phyloP scores from a whole-genome alignment of 2,797 vertebrate species.

The Manis pentadactyla region DNA sequence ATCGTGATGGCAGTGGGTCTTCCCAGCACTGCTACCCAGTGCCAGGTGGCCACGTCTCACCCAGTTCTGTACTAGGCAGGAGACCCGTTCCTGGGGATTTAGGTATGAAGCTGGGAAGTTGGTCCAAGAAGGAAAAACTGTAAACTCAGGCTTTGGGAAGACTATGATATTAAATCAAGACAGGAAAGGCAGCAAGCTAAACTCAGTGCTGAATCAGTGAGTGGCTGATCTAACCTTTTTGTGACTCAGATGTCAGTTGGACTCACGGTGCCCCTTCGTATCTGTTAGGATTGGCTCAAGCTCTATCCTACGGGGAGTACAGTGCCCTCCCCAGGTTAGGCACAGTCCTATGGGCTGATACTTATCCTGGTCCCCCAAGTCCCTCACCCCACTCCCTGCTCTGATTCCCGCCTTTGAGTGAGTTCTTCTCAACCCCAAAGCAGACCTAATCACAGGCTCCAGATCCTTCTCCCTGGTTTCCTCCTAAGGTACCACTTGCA shows the following conservation, averaged over 20 bases:
- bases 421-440: neutral
- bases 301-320: neutral
- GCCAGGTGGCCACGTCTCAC: neutral
- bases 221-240: neutral
- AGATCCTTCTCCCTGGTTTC: neutral
- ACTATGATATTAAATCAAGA: constrained; percentile 31
- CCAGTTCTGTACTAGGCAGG: neutral
- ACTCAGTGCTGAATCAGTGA: neutral
- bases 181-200: neutral
- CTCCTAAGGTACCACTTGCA: neutral
- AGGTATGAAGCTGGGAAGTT: constrained; percentile 15
- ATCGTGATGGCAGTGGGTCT: neutral
- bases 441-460: neutral
- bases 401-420: neutral
- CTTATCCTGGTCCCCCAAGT: neutral
- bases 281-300: neutral
- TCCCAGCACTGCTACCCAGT: neutral
- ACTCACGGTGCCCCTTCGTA: neutral
- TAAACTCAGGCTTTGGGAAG: neutral
- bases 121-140: neutral
- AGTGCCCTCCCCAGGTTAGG: neutral
- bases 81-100: neutral
- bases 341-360: neutral
- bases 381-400: neutral
- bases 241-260: neutral